Evolutionary conservation across 2,888 invertebrate genomes (phyloP), one percentile per base, ranked within the genome.

Genomic region (Spodoptera exigua): DNA sequence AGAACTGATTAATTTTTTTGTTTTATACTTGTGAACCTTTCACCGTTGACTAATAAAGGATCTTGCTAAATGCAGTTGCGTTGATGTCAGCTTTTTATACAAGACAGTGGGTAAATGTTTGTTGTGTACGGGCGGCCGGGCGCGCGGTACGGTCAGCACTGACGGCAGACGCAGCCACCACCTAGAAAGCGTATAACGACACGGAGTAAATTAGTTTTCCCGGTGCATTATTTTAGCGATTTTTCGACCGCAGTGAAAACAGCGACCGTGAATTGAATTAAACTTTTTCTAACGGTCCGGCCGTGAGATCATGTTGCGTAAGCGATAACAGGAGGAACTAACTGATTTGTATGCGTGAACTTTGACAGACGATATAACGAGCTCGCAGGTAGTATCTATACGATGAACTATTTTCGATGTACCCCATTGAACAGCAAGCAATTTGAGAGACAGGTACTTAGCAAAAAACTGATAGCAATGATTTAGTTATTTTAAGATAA

Each of bases 21-120:
- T 88, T 91, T 85, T 90, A 91, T 90, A 89, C 79, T 84, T 78
- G 44, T 64, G 74, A 73, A 84, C 91, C 90, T 90, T 91, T 91
- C 90, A 89, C 92, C 64, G 82, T 83, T 83, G 83, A 74, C 80
- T 76, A 82, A 85, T 81, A 83, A 85, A 75, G 76, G 81, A 79
- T 79, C 84, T 87, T 85, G 88, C 84, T 83, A 80, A 83, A 82
- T 78, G 74, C 74, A 72, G 79, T 71, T 75, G 71, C 72, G 72
- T 65, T 67, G 75, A 64, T 74, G 70, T 64, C 74, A 71, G 55
- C 46, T 78, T 81, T 82, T 88, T 89, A 86, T 87, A 87, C 75
- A 75, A 74, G 71, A 62, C 70, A 74, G 80, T 79, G 81, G 74
- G 83, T 79, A 86, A 87, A 86, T 83, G 79, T 80, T 77, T 81